Percentiles rank a stretch among this genome's conserved stretches.
Evolutionary conservation across 2,797 vertebrate genomes (phyloP).

Genomic region (Rhinophrynus dorsalis): DNA sequence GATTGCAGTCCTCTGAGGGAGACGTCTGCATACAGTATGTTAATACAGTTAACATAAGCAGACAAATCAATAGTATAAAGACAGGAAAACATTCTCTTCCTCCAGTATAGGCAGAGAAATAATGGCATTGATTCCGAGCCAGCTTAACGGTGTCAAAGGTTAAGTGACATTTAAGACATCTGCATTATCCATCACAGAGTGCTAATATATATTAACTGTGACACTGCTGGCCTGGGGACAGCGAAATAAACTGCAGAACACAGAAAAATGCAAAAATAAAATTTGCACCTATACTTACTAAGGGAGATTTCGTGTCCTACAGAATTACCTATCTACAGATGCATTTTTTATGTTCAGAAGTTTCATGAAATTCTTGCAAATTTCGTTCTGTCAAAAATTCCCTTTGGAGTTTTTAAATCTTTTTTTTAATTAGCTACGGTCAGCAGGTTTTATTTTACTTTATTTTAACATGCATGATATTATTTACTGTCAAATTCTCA

Average conservation of each 20-base stretch:
- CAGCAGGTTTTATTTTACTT: too few relatives aligned
- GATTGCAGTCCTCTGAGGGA: conserved; percentile 34
- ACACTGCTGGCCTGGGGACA: conserved; percentile 30
- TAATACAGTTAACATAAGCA: conserved; percentile 51
- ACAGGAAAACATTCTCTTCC: conserved; percentile 50
- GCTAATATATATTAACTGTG: conserved; percentile 47
- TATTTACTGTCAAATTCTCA: too few relatives aligned
- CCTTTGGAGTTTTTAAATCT: too few relatives aligned
- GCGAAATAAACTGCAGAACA: conserved; percentile 1
- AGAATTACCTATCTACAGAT: background rate
- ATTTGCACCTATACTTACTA: background rate
- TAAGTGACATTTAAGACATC: conserved; percentile 52
- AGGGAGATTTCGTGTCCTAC: background rate
- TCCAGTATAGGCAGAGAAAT: conserved; percentile 48
- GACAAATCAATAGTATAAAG: conserved; percentile 49
- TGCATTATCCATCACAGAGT: conserved; percentile 48
- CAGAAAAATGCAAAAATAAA: background rate
- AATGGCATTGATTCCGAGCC: conserved; percentile 49
- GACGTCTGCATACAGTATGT: conserved; percentile 49
- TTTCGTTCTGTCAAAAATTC: too few relatives aligned
- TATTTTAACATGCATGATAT: too few relatives aligned
- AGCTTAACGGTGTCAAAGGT: conserved; percentile 46
- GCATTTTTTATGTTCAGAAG: too few relatives aligned
- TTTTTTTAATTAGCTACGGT: too few relatives aligned
- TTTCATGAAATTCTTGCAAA: too few relatives aligned